Evolutionary conservation across 2,113 vertebrate genomes (phyloP).

Genomic region (Ailuropoda melanoleuca): DNA sequence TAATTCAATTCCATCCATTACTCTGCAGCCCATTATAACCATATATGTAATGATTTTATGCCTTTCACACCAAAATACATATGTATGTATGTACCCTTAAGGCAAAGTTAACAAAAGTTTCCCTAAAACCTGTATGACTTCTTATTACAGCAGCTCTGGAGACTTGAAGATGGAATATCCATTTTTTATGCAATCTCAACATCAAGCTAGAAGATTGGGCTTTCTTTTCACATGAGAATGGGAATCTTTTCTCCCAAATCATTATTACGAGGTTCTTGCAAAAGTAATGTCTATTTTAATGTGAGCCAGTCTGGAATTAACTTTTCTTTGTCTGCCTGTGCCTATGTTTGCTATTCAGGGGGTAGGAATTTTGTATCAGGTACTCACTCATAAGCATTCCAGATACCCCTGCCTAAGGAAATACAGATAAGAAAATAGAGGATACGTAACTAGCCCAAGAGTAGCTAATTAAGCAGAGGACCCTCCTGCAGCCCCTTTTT

Average conservation of each 20-base stretch:
- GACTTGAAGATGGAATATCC: not conserved
- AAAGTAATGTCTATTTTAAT: not conserved
- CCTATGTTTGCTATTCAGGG: not conserved
- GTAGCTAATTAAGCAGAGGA: not conserved
- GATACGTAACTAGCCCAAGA: not conserved
- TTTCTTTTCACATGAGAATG: not conserved
- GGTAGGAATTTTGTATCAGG: not conserved
- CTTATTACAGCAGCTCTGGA: not conserved
- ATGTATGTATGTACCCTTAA: not conserved
- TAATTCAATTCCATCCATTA: constrained; percentile 19
- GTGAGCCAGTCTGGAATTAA: not conserved
- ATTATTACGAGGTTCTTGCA: not conserved
- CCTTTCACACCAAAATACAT: constrained; percentile 6
- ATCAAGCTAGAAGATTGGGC: not conserved
- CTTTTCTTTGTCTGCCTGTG: not conserved
- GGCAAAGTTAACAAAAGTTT: constrained; percentile 32
- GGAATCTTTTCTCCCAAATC: constrained; percentile 5
- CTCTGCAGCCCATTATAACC: not conserved
- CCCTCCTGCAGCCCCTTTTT: not conserved
- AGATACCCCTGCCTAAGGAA: not conserved
- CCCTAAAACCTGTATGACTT: constrained; percentile 44
- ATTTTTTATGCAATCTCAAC: constrained; percentile 40
- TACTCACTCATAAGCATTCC: not conserved
- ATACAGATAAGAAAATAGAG: not conserved
- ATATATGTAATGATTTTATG: not conserved